A percentile compares a stretch with the other conserved stretches of the same genome.
These are phyloP conservation scores for Andrena bucephala DNA, from an alignment of 2,888 invertebrate genomes.

Conservation along the genomic window DNA sequence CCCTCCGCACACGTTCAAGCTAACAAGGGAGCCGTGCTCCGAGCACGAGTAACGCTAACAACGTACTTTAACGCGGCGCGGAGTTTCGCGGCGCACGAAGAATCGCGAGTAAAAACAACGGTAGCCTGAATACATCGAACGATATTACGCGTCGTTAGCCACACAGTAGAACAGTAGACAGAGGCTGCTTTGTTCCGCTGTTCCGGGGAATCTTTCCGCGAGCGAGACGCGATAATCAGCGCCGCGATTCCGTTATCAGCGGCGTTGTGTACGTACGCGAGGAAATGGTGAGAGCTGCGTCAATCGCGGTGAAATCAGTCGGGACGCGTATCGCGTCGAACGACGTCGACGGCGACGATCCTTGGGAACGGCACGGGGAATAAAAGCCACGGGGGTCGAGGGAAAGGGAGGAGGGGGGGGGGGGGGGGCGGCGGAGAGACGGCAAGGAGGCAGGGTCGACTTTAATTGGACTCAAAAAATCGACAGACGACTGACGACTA, in stretches of 20 bases:
- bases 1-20: neutral
- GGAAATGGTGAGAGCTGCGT: neutral
- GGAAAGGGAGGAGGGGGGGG: neutral
- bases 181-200: too few species aligned
- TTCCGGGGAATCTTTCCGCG: too few species aligned
- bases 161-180: too few species aligned
- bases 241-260: neutral
- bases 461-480: constrained; percentile 66
- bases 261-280: neutral
- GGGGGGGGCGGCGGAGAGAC: neutral
- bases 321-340: constrained; percentile 8
- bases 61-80: neutral
- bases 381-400: neutral
- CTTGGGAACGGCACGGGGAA: constrained; percentile 22
- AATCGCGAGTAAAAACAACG: neutral
- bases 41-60: constrained; percentile 2
- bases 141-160: too few species aligned
- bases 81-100: neutral
- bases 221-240: too few species aligned
- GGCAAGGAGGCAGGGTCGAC: constrained; percentile 39
- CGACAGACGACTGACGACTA: constrained; percentile 62
- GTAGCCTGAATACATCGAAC: neutral
- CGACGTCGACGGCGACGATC: constrained; percentile 8
- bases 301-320: constrained; percentile 26
- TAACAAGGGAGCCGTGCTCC: neutral